Conservation (phyloP, 2,797 vertebrate genomes). For the Ctenosaura bakeri region DNA sequence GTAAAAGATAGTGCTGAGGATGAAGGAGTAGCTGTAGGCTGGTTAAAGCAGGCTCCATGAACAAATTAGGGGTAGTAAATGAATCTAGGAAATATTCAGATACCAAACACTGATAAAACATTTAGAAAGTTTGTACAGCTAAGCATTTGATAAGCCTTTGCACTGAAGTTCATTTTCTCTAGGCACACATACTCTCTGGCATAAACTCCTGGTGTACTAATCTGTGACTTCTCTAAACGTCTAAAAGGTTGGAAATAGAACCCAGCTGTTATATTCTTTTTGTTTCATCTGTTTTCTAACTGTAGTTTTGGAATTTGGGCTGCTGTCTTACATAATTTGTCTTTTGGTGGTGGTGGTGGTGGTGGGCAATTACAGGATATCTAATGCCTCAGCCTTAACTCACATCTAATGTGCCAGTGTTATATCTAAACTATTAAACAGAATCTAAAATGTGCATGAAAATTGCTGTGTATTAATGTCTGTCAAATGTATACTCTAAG, state of each 20-base stretch:
- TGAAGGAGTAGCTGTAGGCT: not conserved
- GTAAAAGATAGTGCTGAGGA: not conserved
- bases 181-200: not conserved
- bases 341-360: not conserved
- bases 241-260: not conserved
- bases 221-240: not conserved
- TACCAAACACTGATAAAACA: not conserved
- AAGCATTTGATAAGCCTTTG: not conserved
- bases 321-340: not conserved
- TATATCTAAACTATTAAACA: slow-evolving; percentile 8
- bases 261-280: not conserved
- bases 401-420: not conserved
- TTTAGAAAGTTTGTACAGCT: not conserved
- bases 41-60: not conserved
- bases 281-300: slow-evolving; percentile 2
- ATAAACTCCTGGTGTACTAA: not conserved
- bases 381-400: not conserved
- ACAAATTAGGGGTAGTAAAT: not conserved
- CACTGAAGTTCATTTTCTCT: not conserved
- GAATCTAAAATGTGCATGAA: slow-evolving; percentile 58
- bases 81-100: not conserved
- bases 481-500: slow-evolving; percentile 77
- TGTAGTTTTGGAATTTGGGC: not conserved
- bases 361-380: not conserved
- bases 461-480: slow-evolving; percentile 64